These are phyloP conservation scores for Athene cunicularia DNA, from an alignment of 2,113 vertebrate genomes.

Conservation along the genomic window DNA sequence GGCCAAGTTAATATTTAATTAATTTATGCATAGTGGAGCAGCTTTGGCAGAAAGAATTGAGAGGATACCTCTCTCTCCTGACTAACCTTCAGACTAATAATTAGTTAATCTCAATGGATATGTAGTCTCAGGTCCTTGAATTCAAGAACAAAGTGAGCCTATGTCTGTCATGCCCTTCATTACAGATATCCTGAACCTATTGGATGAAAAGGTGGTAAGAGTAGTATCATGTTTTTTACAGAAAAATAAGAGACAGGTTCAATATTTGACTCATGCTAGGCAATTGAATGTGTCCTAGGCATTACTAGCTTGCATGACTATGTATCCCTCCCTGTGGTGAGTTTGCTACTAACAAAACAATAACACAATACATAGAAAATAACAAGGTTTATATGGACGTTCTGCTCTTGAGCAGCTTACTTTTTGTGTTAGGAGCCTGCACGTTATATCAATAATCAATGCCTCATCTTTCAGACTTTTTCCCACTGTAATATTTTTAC, in stretches of 20 bases:
- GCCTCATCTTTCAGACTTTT: background rate
- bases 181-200: rapidly evolving
- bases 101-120: background rate
- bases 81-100: background rate
- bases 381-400: background rate
- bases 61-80: background rate
- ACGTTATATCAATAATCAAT: background rate
- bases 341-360: background rate
- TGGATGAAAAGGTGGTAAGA: background rate
- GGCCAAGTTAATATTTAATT: background rate
- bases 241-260: background rate
- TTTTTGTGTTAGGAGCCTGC: background rate
- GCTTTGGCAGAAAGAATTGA: background rate
- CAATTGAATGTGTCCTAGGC: background rate
- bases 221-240: background rate
- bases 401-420: background rate
- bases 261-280: background rate
- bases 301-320: background rate
- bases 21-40: background rate
- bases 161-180: background rate
- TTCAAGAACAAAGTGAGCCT: background rate
- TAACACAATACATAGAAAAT: background rate
- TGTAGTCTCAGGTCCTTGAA: background rate
- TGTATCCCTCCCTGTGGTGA: background rate
- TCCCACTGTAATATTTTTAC: background rate